A percentile compares a stretch with the other conserved stretches of the same genome.
phyloP scores from a whole-genome alignment of 37 sponge, comb jelly and placozoan species.

The Cliona cf. orientalis region DNA sequence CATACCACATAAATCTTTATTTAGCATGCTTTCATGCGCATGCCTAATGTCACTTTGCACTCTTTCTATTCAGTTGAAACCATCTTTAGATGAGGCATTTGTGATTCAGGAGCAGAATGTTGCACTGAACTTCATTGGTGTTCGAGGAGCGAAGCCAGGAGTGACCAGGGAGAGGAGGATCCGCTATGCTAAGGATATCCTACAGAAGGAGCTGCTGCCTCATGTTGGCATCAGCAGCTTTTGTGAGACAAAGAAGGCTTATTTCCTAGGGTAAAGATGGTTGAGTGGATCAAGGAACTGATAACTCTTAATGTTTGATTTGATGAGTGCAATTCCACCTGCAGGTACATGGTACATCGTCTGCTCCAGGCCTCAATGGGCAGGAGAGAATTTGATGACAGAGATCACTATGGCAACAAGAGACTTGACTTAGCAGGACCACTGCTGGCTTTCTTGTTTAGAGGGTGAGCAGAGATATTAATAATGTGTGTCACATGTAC shows the following conservation, averaged over 20 bases:
- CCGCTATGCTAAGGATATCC: constrained; percentile 98
- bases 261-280: constrained; percentile 90
- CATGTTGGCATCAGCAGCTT: constrained; percentile 99
- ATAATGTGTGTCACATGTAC: background rate
- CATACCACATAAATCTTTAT: too few species aligned
- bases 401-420: constrained; percentile 99
- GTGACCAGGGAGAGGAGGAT: constrained; percentile 96
- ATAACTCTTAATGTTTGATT: background rate
- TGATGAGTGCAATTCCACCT: background rate
- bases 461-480: constrained; percentile 75
- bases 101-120: constrained; percentile 99
- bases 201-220: constrained; percentile 99
- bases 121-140: constrained; percentile 98
- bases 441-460: constrained; percentile 93
- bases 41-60: background rate
- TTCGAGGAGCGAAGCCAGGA: constrained; percentile 96
- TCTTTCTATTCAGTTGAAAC: constrained; percentile 80
- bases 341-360: constrained; percentile 97
- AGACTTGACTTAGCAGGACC: constrained; percentile 98
- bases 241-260: constrained; percentile 99
- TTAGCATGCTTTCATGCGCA: too few species aligned
- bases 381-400: constrained; percentile 96
- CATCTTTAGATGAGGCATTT: constrained; percentile 99
- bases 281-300: background rate
- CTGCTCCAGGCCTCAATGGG: constrained; percentile 95